Evolutionary conservation across 2,113 vertebrate species (phyloP).

Genomic region (Plotosus lineatus): DNA sequence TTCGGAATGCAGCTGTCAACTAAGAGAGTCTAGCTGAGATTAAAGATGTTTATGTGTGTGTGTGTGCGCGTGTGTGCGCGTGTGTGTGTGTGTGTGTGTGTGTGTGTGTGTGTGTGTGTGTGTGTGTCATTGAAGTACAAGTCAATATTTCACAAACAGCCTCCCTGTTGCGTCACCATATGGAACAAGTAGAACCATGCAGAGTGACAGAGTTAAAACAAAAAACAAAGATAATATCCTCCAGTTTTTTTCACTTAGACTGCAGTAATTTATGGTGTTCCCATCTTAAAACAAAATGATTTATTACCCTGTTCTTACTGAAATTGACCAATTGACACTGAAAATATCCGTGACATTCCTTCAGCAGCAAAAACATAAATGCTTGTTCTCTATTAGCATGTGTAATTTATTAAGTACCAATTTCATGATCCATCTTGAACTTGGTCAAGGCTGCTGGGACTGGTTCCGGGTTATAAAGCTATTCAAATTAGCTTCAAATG

Average conservation of each 20-base stretch:
- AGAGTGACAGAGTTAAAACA: not conserved
- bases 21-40: not conserved
- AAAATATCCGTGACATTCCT: not conserved
- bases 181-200: conserved; percentile 24
- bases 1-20: not conserved
- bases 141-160: conserved; percentile 42
- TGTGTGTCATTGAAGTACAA: conserved; percentile 27
- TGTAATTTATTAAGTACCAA: not conserved
- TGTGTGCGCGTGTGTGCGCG: conserved; percentile 14
- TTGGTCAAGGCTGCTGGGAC: too few relatives aligned
- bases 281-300: not conserved
- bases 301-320: too few relatives aligned
- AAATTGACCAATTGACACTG: not conserved
- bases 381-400: not conserved
- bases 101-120: conserved; percentile 9
- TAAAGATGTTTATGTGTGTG: not conserved
- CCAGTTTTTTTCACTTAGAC: not conserved
- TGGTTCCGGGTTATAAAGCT: not conserved
- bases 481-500: not conserved
- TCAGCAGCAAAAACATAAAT: not conserved
- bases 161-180: conserved; percentile 50
- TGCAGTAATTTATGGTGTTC: not conserved
- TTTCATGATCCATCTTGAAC: not conserved
- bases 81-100: conserved; percentile 3
- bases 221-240: conserved; percentile 6